Base-by-base conservation (phyloP, 2,888 invertebrate genomes). In the Brachylomia viminalis region DNA sequence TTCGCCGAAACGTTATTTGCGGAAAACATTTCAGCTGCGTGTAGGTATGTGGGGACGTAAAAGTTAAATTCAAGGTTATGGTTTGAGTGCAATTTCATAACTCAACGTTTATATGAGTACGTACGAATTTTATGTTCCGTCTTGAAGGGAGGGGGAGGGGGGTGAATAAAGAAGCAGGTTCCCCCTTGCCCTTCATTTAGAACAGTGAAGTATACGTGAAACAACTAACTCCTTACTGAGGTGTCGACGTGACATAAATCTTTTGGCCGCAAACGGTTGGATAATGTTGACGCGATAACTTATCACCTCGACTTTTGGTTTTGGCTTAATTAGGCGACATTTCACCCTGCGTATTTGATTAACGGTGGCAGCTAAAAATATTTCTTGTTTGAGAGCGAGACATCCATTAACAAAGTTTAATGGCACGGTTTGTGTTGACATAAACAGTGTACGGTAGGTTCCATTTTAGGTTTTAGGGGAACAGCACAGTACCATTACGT, bases 191-290 rank as follows among this genome's bases (percentile, higher is more conserved):
- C 75, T 82, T 67, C 27, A 58, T 75, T 61, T 68, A 64, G 38
- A 59, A 52, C 54, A 58, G 68, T 52, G 54, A 72, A 72, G 27
- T 59, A 49, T 54, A 59, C 70, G 45, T 59, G 59, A 42, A 64
- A 58, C 68, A 76, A 73, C 68, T 68, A 64, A 69, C 47, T 77
- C 47, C 38, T 38, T 20, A 45, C 59, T 68, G 59, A 72, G 58
- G 75, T 72, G 73, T 20, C 61, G 61, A 75, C 66, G n/a, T 69
- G 71, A 65, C 72, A 84, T 79, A 86, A 86, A 85, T 86, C 80
- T 83, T 75, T 27, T 2, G 45, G 54, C 61, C 54, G 47, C 79
- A 77, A 64, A 75, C 65, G 65, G 71, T 69, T 49, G 27, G 56
- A 72, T 75, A 69, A 78, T 72, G 56, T 80, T 75, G 68, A 71